phyloP scores from a whole-genome alignment of 2,888 invertebrate species.

The Bedellia somnulentella region DNA sequence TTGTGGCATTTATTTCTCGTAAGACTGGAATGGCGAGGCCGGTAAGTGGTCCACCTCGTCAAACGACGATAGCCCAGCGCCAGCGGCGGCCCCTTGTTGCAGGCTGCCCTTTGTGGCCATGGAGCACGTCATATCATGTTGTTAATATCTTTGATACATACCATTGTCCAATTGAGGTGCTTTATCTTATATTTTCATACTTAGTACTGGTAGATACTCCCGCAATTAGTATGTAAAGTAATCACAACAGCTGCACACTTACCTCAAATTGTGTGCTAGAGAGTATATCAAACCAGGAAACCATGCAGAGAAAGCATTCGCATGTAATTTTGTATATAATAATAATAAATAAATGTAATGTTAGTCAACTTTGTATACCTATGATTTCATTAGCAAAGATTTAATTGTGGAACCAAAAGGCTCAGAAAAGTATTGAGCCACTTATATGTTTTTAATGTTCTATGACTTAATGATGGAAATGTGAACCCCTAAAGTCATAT shows the following conservation, averaged over 20 bases:
- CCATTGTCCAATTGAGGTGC: constrained; percentile 63
- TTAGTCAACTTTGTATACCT: constrained; percentile 59
- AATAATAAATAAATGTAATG: constrained; percentile 32
- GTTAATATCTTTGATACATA: constrained; percentile 62
- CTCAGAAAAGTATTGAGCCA: no score
- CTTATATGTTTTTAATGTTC: no score
- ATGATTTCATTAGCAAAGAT: constrained; percentile 56
- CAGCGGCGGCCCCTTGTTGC: constrained; percentile 18
- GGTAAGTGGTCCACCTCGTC: constrained; percentile 16
- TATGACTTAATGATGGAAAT: constrained; percentile 46
- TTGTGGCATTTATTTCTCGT: constrained; percentile 66
- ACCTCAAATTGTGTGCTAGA: constrained; percentile 25
- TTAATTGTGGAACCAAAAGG: no score
- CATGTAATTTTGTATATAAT: no score
- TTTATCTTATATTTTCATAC: constrained; percentile 64
- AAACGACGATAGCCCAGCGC: constrained; percentile 1
- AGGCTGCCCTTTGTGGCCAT: constrained; percentile 31
- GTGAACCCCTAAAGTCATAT: constrained; percentile 53
- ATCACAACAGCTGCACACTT: constrained; percentile 29
- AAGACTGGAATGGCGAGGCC: constrained; percentile 55
- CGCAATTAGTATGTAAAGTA: constrained; percentile 40
- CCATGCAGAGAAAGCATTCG: constrained; percentile 19
- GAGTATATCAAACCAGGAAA: constrained; percentile 24
- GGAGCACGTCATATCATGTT: constrained; percentile 57
- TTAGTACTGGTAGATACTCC: constrained; percentile 62